Evolutionary conservation across 2,113 vertebrate genomes (phyloP).

Genomic region (Dipodomys merriami): DNA sequence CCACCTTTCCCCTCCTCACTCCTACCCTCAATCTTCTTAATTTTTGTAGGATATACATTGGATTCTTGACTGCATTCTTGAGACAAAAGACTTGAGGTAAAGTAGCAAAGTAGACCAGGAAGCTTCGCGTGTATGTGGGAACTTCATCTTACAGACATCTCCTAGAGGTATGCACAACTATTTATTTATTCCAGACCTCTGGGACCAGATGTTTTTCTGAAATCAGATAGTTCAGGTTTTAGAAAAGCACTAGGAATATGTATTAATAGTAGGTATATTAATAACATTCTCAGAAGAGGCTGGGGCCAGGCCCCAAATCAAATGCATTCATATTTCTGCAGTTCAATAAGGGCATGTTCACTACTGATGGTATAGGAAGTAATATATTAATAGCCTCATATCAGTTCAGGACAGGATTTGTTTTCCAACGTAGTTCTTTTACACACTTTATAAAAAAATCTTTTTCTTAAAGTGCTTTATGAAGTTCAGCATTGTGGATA

Average conservation of each 20-base stretch:
- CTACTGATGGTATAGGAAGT: background rate
- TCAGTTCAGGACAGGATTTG: constrained; percentile 32
- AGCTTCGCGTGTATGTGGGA: background rate
- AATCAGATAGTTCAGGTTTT: constrained; percentile 25
- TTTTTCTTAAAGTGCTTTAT: background rate
- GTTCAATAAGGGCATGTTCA: background rate
- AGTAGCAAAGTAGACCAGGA: background rate
- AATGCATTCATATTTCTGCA: background rate
- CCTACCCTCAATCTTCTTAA: too few species aligned
- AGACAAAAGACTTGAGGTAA: background rate
- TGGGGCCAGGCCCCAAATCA: background rate
- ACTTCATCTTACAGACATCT: background rate
- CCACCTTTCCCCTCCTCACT: too few species aligned
- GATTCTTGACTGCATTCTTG: too few species aligned
- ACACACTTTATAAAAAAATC: background rate
- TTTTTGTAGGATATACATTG: too few species aligned
- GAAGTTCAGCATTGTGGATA: background rate
- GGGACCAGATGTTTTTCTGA: background rate
- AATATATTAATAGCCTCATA: background rate
- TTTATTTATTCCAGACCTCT: constrained; percentile 1
- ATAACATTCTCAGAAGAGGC: background rate
- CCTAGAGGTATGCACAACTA: background rate
- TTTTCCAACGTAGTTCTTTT: background rate
- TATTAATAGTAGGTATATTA: background rate
- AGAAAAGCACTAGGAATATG: background rate